Evolutionary conservation across 1,140 invertebrate species (phyloP).

Genomic region (Drosophila hydei): DNA sequence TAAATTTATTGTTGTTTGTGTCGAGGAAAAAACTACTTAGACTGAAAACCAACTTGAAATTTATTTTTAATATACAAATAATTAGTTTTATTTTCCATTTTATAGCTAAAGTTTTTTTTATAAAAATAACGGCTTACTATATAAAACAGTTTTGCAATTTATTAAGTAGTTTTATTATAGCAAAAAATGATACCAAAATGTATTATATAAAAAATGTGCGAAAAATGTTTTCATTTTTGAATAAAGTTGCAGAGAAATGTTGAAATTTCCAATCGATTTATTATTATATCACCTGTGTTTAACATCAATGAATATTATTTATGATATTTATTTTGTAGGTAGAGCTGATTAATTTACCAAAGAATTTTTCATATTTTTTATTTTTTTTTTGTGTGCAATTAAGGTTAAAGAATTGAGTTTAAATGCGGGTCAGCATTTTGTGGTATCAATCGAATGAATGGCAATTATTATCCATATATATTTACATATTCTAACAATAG

Average conservation of each 20-base stretch:
- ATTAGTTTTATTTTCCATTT: no score
- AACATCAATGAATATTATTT: slow-evolving; percentile 21
- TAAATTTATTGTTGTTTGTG: no score
- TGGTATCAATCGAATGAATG: background rate
- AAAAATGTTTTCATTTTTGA: background rate
- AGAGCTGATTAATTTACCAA: slow-evolving; percentile 51
- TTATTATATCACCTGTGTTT: slow-evolving; percentile 10
- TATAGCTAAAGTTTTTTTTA: no score
- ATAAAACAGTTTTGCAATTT: background rate
- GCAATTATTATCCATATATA: background rate
- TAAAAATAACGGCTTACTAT: no score
- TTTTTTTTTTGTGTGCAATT: slow-evolving; percentile 36
- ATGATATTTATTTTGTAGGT: slow-evolving; percentile 46
- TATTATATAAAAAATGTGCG: background rate
- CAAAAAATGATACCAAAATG: background rate
- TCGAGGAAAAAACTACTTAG: no score
- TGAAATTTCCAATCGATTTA: slow-evolving; percentile 24
- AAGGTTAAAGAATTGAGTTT: slow-evolving; percentile 28
- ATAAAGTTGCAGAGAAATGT: slow-evolving; percentile 1
- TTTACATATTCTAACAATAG: slow-evolving; percentile 15
- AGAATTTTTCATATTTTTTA: background rate
- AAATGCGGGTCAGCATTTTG: slow-evolving; percentile 23
- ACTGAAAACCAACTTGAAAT: no score
- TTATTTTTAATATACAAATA: no score
- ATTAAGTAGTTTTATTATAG: background rate